Evolutionary conservation across 2,797 vertebrate species (phyloP).

Genomic region (Oophaga sylvatica): DNA sequence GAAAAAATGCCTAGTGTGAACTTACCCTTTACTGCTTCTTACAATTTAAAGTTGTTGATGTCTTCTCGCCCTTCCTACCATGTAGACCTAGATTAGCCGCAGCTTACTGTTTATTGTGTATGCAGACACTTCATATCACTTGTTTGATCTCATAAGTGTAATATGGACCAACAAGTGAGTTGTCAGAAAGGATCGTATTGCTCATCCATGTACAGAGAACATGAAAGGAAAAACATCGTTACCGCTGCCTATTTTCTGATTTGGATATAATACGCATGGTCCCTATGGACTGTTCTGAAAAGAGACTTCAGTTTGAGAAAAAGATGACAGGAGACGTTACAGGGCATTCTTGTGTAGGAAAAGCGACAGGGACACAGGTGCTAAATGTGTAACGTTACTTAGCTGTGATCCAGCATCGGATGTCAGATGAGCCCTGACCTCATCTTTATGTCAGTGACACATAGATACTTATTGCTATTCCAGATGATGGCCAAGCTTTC

Average conservation of each 20-base stretch:
- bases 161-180: background rate
- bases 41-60: background rate
- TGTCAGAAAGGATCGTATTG: constrained; percentile 8
- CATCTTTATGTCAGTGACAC: constrained; percentile 39
- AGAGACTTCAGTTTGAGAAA: background rate
- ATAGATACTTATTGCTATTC: constrained; percentile 46
- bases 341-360: constrained; percentile 21
- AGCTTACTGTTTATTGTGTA: background rate
- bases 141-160: constrained; percentile 1
- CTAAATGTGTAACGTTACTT: constrained; percentile 37
- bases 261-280: background rate
- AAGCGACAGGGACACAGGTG: constrained; percentile 40
- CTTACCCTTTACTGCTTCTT: too few relatives aligned
- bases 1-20: too few relatives aligned
- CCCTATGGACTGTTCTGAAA: background rate
- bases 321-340: constrained; percentile 1
- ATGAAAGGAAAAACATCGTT: background rate
- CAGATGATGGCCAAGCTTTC: constrained; percentile 50
- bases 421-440: constrained; percentile 39
- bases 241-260: background rate
- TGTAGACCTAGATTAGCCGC: too few relatives aligned
- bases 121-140: background rate
- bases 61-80: background rate
- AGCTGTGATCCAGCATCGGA: constrained; percentile 40
- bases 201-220: background rate